Evolutionary conservation across 1,140 invertebrate species (phyloP).

Genomic region (Oedothorax gibbosus): DNA sequence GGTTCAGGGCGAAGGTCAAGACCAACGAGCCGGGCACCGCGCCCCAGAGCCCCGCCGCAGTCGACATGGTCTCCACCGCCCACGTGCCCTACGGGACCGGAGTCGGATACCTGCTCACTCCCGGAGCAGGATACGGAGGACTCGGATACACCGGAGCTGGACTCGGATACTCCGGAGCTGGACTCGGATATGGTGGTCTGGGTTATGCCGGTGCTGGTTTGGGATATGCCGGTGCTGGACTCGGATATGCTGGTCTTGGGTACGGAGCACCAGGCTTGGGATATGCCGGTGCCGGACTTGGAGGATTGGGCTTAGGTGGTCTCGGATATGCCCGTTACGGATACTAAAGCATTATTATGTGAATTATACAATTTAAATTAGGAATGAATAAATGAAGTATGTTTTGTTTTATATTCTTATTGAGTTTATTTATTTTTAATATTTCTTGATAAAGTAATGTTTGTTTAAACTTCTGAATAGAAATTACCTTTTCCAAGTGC

Average conservation of each 20-base stretch:
- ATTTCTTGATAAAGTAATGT: too few species aligned
- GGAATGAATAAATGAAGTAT: too few species aligned
- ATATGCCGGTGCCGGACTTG: background rate
- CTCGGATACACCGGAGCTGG: background rate
- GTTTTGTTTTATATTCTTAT: too few species aligned
- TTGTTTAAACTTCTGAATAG: too few species aligned
- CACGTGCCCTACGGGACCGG: background rate
- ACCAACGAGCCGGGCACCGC: conserved; percentile 23
- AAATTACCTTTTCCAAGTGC: too few species aligned
- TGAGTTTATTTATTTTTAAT: too few species aligned
- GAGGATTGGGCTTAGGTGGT: background rate
- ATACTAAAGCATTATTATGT: background rate
- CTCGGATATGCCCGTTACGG: conserved; percentile 31
- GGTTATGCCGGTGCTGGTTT: conserved; percentile 15
- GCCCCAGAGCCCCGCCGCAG: conserved; percentile 20
- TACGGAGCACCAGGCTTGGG: background rate
- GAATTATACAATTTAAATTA: too few species aligned
- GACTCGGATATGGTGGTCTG: background rate
- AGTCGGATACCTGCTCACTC: too few species aligned
- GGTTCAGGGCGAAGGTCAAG: conserved; percentile 33
- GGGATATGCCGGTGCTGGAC: background rate
- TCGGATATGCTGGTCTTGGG: too few species aligned
- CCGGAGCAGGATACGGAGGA: too few species aligned
- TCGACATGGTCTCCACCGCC: conserved; percentile 19
- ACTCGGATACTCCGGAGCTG: background rate